Evolutionary conservation across 2,888 invertebrate genomes (phyloP), one percentile per base, ranked within the genome.

Genomic region (Phrixothrix hirtus): DNA sequence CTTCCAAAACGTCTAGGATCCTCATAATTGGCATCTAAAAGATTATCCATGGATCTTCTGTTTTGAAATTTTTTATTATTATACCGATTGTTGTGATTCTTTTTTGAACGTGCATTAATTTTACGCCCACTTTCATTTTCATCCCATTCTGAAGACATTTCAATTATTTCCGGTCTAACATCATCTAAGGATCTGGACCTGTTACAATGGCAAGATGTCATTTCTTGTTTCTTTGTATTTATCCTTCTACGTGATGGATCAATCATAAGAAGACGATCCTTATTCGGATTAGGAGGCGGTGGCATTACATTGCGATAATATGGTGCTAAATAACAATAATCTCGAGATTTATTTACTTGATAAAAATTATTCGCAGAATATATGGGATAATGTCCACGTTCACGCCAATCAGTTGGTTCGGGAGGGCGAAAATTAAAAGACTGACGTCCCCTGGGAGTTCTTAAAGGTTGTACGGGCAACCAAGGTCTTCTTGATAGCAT

Each of bases 171-270:
- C 13, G 83, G 81, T 35, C 86, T 79, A 9, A 88, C 85, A 67
- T 88, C 88, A 65, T 88, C 88, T 73, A 88, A 78, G 1, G 88
- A 88, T 45, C 85, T 81, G 10, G 88, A 86, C 35, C 86, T 79
- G n/a, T n/a, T n/a, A 69, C 85, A 85, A 13, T 84, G 82, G 63
- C 86, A 85, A 58, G 75, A 77, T 25, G 77, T 67, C 27, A 64
- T 42, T 38, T 62, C 58, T 5, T 60, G 39, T 51, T 55, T 55
- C 15, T 45, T 49, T 16, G 42, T 17, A n/a, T 25, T 26, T 42
- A 67, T 59, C 2, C 68, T 62, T 16, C 63, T 62, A 14, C 70
- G 64, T 9, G 68, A 60, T 1, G 70, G 66, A 56, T 73, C 74
- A 12, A 71, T 63, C 68, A 75, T 70, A 41, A 75, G 54, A 4